These are phyloP conservation scores for Asbolus verrucosus DNA, from an alignment of 1,140 invertebrate genomes.

Conservation along the genomic window DNA sequence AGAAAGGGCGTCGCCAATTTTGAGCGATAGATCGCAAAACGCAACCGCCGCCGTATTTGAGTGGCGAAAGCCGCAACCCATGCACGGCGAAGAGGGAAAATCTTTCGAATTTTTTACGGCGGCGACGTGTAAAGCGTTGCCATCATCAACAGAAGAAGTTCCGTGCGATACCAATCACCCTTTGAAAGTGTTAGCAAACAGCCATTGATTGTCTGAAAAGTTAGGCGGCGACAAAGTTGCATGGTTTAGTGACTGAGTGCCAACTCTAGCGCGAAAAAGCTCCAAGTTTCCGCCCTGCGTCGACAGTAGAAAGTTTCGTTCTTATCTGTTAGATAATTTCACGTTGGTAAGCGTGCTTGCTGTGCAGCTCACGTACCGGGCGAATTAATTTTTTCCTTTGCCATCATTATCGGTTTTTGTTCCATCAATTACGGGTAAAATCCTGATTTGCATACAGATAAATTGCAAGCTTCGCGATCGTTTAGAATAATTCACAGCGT, in stretches of 20 bases:
- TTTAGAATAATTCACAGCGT: no score
- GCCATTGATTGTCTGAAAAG: slow-evolving; percentile 42
- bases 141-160: background rate
- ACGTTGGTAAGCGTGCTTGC: slow-evolving; percentile 1
- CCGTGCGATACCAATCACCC: background rate
- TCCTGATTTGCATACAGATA: background rate
- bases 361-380: background rate
- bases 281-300: slow-evolving; percentile 7
- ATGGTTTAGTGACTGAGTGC: slow-evolving; percentile 25
- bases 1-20: no score
- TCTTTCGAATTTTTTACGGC: no score
- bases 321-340: slow-evolving; percentile 15
- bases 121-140: no score
- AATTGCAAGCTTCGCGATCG: no score
- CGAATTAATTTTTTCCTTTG: slow-evolving; percentile 7
- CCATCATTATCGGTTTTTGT: slow-evolving; percentile 3
- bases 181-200: slow-evolving; percentile 40
- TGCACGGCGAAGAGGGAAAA: no score
- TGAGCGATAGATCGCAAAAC: no score
- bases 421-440: background rate
- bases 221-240: slow-evolving; percentile 38
- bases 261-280: slow-evolving; percentile 45
- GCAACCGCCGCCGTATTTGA: no score
- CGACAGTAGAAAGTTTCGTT: slow-evolving; percentile 16
- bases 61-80: no score